These are phyloP conservation scores for Melanerpes formicivorus DNA, from an alignment of 2,113 vertebrate genomes.

Conservation along the genomic window DNA sequence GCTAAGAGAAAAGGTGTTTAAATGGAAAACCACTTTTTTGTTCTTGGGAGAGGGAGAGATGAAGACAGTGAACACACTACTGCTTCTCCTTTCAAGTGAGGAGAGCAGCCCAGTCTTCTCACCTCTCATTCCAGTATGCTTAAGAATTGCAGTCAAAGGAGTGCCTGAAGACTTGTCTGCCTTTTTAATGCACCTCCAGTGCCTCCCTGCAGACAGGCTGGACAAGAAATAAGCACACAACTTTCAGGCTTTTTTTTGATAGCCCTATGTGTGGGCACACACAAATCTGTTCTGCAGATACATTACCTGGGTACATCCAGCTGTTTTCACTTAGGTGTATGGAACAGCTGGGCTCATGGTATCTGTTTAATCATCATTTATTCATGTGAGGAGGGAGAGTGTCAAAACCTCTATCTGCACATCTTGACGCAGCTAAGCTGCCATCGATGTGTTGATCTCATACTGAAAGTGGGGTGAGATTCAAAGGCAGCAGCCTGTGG, in stretches of 20 bases:
- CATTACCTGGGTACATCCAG: not conserved
- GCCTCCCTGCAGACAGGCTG: not conserved
- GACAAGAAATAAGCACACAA: not conserved
- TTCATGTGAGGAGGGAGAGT: not conserved
- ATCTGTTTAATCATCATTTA: not conserved
- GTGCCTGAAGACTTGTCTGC: not conserved
- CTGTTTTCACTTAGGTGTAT: not conserved
- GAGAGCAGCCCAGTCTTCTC: not conserved
- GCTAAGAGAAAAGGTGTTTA: not conserved
- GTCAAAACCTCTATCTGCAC: not conserved
- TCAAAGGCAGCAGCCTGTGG: not conserved
- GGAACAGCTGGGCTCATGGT: not conserved
- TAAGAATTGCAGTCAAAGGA: not conserved
- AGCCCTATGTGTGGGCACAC: not conserved
- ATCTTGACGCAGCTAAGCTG: not conserved
- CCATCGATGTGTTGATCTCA: not conserved
- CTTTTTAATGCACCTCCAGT: not conserved
- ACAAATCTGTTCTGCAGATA: not conserved
- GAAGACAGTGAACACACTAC: not conserved
- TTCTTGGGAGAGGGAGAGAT: not conserved
- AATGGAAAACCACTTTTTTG: not conserved
- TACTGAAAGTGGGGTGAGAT: not conserved
- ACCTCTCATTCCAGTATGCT: not conserved
- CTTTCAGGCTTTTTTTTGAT: not conserved
- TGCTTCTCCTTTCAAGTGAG: not conserved